phyloP scores from a whole-genome alignment of 2,113 vertebrate species.

The Caranx ignobilis region DNA sequence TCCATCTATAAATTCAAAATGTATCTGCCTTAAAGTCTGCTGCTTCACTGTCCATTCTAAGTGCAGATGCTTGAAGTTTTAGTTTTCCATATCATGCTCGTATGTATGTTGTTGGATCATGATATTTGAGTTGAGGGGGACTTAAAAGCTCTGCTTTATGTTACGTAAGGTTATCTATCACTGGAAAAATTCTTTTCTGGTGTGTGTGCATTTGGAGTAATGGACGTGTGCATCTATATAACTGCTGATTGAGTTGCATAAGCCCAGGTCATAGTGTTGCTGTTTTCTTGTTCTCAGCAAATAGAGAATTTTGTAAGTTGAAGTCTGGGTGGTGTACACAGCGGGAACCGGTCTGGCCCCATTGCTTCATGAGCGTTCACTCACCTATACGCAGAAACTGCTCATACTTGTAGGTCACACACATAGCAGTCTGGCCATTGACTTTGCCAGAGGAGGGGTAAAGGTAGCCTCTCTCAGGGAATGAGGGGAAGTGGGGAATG shows the following conservation, averaged over 20 bases:
- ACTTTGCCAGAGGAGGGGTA: conserved; percentile 88
- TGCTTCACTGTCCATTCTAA: background rate
- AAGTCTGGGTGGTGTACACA: background rate
- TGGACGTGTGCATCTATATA: background rate
- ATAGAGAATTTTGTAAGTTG: conserved; percentile 13
- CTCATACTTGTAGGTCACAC: conserved; percentile 87
- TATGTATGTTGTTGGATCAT: background rate
- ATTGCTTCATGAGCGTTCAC: conserved; percentile 39
- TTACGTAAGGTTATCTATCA: background rate
- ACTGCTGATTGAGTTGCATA: background rate
- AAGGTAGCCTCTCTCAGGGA: conserved; percentile 86
- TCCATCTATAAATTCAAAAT: background rate
- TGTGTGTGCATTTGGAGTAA: background rate
- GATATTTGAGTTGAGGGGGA: background rate
- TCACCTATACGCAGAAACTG: conserved; percentile 89
- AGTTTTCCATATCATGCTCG: no score
- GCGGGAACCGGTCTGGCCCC: background rate
- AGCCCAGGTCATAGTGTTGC: background rate
- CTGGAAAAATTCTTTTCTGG: background rate
- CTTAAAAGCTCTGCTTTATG: background rate
- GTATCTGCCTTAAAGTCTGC: background rate
- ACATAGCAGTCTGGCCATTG: conserved; percentile 89
- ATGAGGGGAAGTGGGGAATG: conserved; percentile 90
- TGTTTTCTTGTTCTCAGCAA: conserved; percentile 7
- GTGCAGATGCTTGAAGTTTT: no score